These are phyloP conservation scores for Limnephilus auricula DNA, from an alignment of 2,888 invertebrate species.

Conservation along the genomic window DNA sequence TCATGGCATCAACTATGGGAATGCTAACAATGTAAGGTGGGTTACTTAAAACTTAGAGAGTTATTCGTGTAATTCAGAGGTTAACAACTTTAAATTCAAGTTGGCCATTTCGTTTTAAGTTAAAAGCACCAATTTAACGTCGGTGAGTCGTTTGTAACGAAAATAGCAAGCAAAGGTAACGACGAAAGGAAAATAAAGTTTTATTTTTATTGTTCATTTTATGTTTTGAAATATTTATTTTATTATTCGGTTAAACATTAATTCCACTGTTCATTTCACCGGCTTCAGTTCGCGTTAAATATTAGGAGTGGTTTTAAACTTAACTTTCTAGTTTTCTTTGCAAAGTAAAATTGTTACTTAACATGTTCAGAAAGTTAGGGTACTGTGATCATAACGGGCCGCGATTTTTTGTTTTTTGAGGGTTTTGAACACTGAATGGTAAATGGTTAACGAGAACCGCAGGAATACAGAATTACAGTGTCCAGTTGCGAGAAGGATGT, in stretches of 20 bases:
- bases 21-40: background rate
- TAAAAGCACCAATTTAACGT: background rate
- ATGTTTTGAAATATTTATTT: background rate
- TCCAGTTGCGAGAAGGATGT: too few relatives aligned
- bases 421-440: too few relatives aligned
- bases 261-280: background rate
- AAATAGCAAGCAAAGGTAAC: background rate
- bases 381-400: too few relatives aligned
- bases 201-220: background rate
- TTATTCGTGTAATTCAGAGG: background rate
- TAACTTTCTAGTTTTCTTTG: background rate
- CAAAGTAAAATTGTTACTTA: background rate
- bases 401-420: too few relatives aligned
- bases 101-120: background rate
- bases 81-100: background rate
- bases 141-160: background rate
- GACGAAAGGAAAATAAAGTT: background rate
- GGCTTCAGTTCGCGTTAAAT: background rate
- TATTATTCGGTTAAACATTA: constrained; percentile 2
- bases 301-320: background rate
- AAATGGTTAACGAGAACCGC: too few relatives aligned
- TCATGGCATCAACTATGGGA: background rate
- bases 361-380: too few relatives aligned
- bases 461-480: too few relatives aligned
- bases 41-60: background rate